phyloP scores from a whole-genome alignment of 2,888 invertebrate species.

The Doris montereyensis region DNA sequence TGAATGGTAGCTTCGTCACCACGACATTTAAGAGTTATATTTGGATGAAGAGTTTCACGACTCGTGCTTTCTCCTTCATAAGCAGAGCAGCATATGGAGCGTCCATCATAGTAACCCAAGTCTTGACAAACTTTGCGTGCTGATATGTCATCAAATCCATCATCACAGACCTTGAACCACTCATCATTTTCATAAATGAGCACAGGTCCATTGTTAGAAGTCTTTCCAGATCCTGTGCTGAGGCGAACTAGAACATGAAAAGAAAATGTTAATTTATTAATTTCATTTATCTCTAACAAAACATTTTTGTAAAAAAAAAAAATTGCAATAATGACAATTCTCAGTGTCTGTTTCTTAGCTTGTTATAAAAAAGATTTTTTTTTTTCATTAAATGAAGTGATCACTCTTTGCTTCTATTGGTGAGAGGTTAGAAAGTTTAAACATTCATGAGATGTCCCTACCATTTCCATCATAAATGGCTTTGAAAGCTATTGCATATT shows the following conservation, averaged over 20 bases:
- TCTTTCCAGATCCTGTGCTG: conserved; percentile 49
- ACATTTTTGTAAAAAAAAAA: no score
- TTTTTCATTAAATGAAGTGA: no score
- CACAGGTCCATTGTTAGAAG: conserved; percentile 57
- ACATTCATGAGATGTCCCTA: no score
- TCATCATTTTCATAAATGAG: conserved; percentile 49
- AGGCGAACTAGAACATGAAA: conserved; percentile 60
- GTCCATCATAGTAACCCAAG: conserved; percentile 59
- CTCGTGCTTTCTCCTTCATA: conserved; percentile 48
- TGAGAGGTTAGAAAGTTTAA: no score
- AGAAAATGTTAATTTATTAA: no score
- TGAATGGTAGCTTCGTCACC: conserved; percentile 53
- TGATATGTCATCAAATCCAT: conserved; percentile 59
- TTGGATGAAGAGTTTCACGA: conserved; percentile 45
- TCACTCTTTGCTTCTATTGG: no score
- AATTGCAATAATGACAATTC: no score
- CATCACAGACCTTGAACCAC: conserved; percentile 61
- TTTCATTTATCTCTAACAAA: no score
- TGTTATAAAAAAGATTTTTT: no score
- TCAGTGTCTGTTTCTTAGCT: no score
- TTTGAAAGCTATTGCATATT: no score
- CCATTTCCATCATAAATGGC: no score
- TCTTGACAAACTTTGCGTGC: conserved; percentile 60
- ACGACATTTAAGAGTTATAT: conserved; percentile 74
- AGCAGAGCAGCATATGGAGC: conserved; percentile 62